Conservation (phyloP, 2,888 invertebrate species). For the Gymnosoma rotundatum region DNA sequence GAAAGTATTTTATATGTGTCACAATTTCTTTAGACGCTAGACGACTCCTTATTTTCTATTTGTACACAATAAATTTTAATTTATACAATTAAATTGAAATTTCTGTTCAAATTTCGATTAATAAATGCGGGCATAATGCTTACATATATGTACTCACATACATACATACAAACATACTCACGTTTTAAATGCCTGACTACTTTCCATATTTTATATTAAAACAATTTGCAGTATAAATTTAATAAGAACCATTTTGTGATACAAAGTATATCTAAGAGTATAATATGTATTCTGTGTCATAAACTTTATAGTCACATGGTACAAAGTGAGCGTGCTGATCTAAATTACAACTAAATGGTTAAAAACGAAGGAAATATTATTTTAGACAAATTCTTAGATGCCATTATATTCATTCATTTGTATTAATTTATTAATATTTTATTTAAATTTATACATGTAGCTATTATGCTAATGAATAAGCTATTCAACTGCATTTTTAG, state of each 20-base stretch:
- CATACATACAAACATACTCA: not conserved
- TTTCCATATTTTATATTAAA: slow-evolving; percentile 37
- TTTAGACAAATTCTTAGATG: slow-evolving; percentile 25
- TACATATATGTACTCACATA: not conserved
- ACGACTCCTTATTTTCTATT: slow-evolving; percentile 55
- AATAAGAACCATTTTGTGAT: slow-evolving; percentile 54
- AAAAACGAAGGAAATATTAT: slow-evolving; percentile 49
- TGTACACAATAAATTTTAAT: slow-evolving; percentile 58
- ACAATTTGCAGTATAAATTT: slow-evolving; percentile 57
- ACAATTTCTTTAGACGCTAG: slow-evolving; percentile 55
- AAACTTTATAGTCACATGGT: slow-evolving; percentile 7
- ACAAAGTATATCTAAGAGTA: slow-evolving; percentile 17
- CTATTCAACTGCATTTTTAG: no score
- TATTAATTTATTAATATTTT: slow-evolving; percentile 38
- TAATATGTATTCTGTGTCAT: not conserved
- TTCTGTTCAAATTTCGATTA: slow-evolving; percentile 62
- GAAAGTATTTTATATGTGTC: slow-evolving; percentile 61
- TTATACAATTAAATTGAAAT: slow-evolving; percentile 64
- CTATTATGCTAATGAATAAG: no score
- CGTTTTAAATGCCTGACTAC: not conserved
- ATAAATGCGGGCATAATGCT: slow-evolving; percentile 54
- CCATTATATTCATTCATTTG: slow-evolving; percentile 19
- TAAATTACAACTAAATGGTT: slow-evolving; percentile 38
- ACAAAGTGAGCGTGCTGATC: slow-evolving; percentile 46
- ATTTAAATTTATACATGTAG: slow-evolving; percentile 12